phyloP scores from a whole-genome alignment of 2,113 vertebrate species.

The Syngnathus floridae region DNA sequence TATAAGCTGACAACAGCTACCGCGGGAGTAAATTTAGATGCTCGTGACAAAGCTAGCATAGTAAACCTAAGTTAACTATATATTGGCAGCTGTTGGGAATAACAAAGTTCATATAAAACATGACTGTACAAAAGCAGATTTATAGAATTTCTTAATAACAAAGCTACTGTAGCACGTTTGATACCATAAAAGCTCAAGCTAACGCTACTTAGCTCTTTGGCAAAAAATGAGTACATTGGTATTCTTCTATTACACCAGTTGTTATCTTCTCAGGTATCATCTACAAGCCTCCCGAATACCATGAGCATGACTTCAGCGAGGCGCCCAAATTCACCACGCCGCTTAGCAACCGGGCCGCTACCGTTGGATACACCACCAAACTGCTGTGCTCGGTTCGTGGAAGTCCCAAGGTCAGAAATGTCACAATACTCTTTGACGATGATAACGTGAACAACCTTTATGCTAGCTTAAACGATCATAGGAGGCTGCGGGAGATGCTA shows the following conservation, averaged over 20 bases:
- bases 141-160: too few species aligned
- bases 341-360: constrained; percentile 78
- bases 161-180: too few species aligned
- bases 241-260: not conserved
- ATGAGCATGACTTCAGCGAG: constrained; percentile 79
- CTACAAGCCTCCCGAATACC: constrained; percentile 74
- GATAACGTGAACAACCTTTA: not conserved
- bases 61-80: not conserved
- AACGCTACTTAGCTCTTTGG: too few species aligned
- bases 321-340: constrained; percentile 87
- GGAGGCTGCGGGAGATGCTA: too few species aligned
- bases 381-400: constrained; percentile 87
- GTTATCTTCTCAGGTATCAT: constrained; percentile 55
- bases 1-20: constrained; percentile 31
- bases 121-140: not conserved
- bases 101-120: not conserved
- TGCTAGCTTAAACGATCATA: too few species aligned
- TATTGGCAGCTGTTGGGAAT: not conserved
- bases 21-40: constrained; percentile 39
- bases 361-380: constrained; percentile 87
- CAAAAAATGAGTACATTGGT: not conserved
- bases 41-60: constrained; percentile 21
- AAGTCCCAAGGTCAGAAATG: constrained; percentile 76
- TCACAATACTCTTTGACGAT: not conserved
- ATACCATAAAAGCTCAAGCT: too few species aligned